Base-by-base conservation (phyloP, 2,113 vertebrate species). In the Nerophis lumbriciformis region DNA sequence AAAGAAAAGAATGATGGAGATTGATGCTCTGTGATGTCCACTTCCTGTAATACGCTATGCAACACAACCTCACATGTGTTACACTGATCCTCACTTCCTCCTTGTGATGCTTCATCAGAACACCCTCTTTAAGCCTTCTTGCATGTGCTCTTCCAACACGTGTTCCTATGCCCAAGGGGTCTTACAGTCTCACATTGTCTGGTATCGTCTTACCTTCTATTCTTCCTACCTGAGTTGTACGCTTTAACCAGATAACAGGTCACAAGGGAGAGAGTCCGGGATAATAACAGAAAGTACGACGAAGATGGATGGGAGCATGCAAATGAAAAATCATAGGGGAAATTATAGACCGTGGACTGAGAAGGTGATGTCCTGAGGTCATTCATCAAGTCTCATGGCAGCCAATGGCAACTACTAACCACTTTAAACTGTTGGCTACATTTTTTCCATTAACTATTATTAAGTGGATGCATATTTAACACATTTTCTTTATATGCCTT, bases 231-330 rank as follows among this genome's bases (percentile, higher is more conserved):
- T 36, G 21, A 59, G 52, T 74, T 79, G 35, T 54, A 71, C 67
- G 60, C 19, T 36, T 65, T 14, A 55, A 61, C 76, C 51, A 54
- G 52, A 54, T 71, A 71, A 73, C 47, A 60, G 55, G 48, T 63
- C 15, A 8, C 37, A 59, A 11, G 9, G 7, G 63, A 68, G 56
- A 60, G 15, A 48, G 61, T 75, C 15, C 39, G 54, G 67, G 57
- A 15, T 64, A 64, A 69, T 45, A 60, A 48, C 5, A 0, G 1
- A 28, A 9, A 45, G 5, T 60, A 69, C 0, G 52, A 68, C 13
- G 38, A 16, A 66, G 59, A 73, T 45, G 44, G 12, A 68, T 4
- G 14, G 56, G 47, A 61, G 54, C 15, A 56, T 52, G 58, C 36
- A 60, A 47, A 71, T 37, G 12, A 54, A 48, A 65, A 45, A 55